Conservation (phyloP, 2,888 invertebrate genomes). For the Drosophila kambysellisi region DNA sequence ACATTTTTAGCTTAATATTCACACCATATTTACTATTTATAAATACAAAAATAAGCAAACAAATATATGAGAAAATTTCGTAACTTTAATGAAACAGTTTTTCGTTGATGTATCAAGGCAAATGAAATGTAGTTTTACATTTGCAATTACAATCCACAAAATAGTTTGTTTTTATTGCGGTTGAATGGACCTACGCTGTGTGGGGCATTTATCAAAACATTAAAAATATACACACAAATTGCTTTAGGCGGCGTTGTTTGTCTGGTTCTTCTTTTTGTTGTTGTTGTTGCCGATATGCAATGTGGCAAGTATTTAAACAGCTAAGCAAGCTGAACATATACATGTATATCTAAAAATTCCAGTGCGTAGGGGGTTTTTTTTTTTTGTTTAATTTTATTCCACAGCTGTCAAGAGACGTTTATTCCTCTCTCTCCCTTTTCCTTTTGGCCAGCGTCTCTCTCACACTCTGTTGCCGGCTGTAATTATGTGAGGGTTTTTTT, state of each 20-base stretch:
- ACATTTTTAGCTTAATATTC: not conserved
- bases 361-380: conserved; percentile 77
- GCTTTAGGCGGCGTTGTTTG: conserved; percentile 36
- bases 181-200: conserved; percentile 74
- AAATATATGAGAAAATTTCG: not conserved
- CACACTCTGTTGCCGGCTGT: conserved; percentile 34
- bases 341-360: conserved; percentile 39
- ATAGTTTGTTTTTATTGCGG: conserved; percentile 11
- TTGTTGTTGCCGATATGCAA: conserved; percentile 12
- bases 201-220: conserved; percentile 76
- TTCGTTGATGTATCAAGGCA: not conserved
- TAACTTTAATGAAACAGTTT: not conserved
- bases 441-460: not conserved
- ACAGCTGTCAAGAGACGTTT: conserved; percentile 67
- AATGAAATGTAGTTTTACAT: not conserved
- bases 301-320: conserved; percentile 69
- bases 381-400: conserved; percentile 15
- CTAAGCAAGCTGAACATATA: conserved; percentile 58
- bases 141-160: not conserved
- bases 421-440: not conserved
- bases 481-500: conserved; percentile 56
- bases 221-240: conserved; percentile 77
- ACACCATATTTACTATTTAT: not conserved
- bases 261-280: not conserved
- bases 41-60: not conserved